A percentile compares a stretch with the other conserved stretches of the same genome.
phyloP scores from a whole-genome alignment of 2,113 vertebrate genomes.

The Galeopterus variegatus region DNA sequence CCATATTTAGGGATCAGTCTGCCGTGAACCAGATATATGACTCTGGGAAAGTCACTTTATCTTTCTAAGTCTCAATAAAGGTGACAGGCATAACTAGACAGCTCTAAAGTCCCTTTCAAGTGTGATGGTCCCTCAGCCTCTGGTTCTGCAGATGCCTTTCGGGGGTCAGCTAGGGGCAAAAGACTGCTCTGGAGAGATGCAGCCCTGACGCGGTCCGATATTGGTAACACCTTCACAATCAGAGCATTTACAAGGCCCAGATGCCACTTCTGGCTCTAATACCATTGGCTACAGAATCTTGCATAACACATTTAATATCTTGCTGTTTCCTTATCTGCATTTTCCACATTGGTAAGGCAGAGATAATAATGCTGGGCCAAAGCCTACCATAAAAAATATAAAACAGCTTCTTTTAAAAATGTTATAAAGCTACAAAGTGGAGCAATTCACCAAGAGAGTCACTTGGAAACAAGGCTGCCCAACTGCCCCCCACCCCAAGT shows the following conservation, averaged over 20 bases:
- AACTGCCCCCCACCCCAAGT: fast-evolving
- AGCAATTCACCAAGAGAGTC: not conserved
- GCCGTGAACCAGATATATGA: not conserved
- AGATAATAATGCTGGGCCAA: not conserved
- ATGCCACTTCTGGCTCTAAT: not conserved
- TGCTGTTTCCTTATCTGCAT: slow-evolving; percentile 48
- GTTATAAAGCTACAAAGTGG: not conserved
- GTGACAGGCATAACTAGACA: fast-evolving
- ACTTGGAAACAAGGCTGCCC: not conserved
- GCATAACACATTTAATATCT: slow-evolving; percentile 18
- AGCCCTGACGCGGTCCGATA: fast-evolving
- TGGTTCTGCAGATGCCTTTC: not conserved
- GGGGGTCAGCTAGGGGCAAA: not conserved
- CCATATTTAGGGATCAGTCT: not conserved
- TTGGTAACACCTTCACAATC: not conserved
- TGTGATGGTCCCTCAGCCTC: fast-evolving
- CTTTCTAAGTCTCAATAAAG: not conserved
- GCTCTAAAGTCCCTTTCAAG: too few species aligned
- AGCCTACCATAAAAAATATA: not conserved
- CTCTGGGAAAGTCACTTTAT: not conserved
- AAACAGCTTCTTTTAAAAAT: not conserved
- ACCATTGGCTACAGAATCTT: not conserved
- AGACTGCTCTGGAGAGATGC: not conserved
- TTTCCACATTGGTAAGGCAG: slow-evolving; percentile 50
- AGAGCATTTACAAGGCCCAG: not conserved